Conservation (phyloP, 2,888 invertebrate genomes). For the Netelia inedita region DNA sequence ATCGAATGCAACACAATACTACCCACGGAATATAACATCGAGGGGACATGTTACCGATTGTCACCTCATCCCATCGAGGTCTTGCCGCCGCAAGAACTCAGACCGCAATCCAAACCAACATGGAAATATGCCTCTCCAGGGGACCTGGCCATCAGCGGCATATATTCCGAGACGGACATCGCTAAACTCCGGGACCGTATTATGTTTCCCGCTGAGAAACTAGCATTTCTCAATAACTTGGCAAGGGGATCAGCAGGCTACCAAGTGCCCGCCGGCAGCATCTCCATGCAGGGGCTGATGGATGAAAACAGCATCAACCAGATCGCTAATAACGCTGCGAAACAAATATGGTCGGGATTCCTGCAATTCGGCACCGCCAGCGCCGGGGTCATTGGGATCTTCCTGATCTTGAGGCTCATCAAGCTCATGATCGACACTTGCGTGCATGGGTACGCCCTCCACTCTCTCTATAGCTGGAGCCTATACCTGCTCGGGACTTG, state of each 20-base stretch:
- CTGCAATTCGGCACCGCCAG: not conserved
- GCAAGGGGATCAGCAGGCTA: slow-evolving; percentile 35
- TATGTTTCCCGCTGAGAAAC: slow-evolving; percentile 54
- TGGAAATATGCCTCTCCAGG: not conserved
- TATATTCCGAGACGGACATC: slow-evolving; percentile 50
- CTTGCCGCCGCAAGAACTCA: not conserved
- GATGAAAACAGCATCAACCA: slow-evolving; percentile 46
- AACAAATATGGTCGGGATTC: not conserved
- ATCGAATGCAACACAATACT: slow-evolving; percentile 65
- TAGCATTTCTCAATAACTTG: slow-evolving; percentile 45
- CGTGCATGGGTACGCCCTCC: not conserved
- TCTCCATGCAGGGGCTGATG: slow-evolving; percentile 20
- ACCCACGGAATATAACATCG: slow-evolving; percentile 65
- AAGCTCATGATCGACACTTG: not conserved
- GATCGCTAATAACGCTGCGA: slow-evolving; percentile 22
- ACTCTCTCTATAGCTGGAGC: slow-evolving; percentile 4
- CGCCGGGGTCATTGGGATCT: not conserved
- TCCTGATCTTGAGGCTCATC: not conserved
- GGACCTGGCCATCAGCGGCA: slow-evolving; percentile 49
- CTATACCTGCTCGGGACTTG: not conserved
- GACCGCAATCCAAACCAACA: not conserved
- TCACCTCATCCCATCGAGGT: slow-evolving; percentile 1
- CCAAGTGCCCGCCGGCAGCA: not conserved
- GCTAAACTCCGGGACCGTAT: slow-evolving; percentile 47
- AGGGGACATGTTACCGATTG: slow-evolving; percentile 62